Evolutionary conservation across 2,113 vertebrate genomes (phyloP), one percentile per base, ranked within the genome.

Genomic region (Gadus chalcogrammus): DNA sequence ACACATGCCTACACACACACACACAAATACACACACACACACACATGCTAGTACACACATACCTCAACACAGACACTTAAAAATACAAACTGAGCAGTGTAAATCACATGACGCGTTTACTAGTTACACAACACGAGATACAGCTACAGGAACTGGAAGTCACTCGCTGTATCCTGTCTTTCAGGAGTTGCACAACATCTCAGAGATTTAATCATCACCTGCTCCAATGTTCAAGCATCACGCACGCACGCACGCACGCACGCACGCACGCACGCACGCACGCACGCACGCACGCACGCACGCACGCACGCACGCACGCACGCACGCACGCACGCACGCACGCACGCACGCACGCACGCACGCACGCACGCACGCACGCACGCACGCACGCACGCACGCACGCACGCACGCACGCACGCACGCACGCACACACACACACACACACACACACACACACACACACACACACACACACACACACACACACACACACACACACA

Each of bases 391-490:
- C 18, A 22, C n/a, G n/a, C 61, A 62, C 55, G 28, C 61, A 62
- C 20, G 28, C 20, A 62, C 61, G 28, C 60, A 4, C n/a, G 20
- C 58, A n/a, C 58, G 8, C 58, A 60, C 58, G 8, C 58, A 59
- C 58, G 7, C 58, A 20, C 58, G 7, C 58, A 61, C n/a, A 22
- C 18, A 22, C n/a, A n/a, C n/a, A n/a, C n/a, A n/a, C n/a, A n/a
- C 61, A 62, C 55, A 62, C 61, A 62, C 20, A 62, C 20, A 62
- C 61, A 62, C 59, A 4, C n/a, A 59, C 58, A n/a, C 58, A 59
- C 2, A n/a, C 15, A 59, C 58, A 18, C 58, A 60, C 58, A 18
- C 58, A 59, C 58, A n/a, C 58, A 20, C 58, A n/a, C 58, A 61
- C n/a, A 22, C 18, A 22, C 59, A 22, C 59, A 61, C 59, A 22